Percentiles rank a stretch among this genome's conserved stretches.
These are phyloP conservation scores for Lophura swinhoii DNA, from an alignment of 2,797 vertebrate species.

Conservation along the genomic window DNA sequence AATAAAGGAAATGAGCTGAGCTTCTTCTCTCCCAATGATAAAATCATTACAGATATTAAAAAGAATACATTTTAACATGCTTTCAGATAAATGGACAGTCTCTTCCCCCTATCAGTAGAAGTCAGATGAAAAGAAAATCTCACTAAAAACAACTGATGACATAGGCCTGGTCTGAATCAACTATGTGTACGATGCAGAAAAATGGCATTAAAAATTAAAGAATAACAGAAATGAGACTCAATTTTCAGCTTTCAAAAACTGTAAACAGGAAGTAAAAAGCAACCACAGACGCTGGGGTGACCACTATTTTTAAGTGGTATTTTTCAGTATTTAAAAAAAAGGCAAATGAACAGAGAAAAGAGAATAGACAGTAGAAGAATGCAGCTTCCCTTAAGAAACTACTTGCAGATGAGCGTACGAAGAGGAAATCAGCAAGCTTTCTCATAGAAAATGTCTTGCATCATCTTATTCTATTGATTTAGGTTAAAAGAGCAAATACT, in stretches of 20 bases:
- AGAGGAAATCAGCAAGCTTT: neutral
- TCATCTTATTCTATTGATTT: neutral
- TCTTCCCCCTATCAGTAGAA: neutral
- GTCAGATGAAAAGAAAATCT: neutral
- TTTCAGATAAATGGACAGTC: neutral
- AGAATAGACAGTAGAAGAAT: neutral
- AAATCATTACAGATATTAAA: neutral
- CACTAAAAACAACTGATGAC: neutral
- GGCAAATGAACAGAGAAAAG: neutral
- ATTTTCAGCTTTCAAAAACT: neutral
- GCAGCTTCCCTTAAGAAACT: neutral
- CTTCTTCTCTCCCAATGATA: neutral
- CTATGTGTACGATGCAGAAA: neutral
- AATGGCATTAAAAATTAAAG: constrained; percentile 4
- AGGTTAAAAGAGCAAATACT: neutral
- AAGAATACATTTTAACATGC: neutral
- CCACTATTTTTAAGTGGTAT: neutral
- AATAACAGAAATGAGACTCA: neutral
- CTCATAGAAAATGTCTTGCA: neutral
- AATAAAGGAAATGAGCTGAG: neutral
- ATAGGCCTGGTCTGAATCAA: neutral
- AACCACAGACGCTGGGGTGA: neutral
- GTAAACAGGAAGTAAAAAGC: neutral
- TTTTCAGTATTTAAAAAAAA: neutral
- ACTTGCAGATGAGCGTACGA: neutral